Conservation (phyloP, 2,888 invertebrate species). For the Leucophora obtusa region DNA sequence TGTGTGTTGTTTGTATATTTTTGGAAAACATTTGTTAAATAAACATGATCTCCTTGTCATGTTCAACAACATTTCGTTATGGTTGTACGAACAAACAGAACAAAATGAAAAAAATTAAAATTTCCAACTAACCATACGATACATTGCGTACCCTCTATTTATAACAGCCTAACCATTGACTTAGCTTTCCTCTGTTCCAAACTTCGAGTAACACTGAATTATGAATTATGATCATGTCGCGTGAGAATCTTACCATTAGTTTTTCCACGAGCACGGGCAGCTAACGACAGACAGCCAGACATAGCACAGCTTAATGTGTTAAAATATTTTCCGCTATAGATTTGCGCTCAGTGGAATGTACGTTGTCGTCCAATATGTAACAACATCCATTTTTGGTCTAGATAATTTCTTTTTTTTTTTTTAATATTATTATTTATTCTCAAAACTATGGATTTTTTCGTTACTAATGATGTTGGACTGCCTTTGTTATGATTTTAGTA, state of each 20-base stretch:
- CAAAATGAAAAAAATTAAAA: slow-evolving; percentile 18
- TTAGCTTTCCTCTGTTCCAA: not conserved
- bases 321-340: slow-evolving; percentile 61
- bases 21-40: slow-evolving; percentile 63
- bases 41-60: slow-evolving; percentile 65
- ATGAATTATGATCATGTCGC: slow-evolving; percentile 65
- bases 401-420: slow-evolving; percentile 40
- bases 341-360: not conserved
- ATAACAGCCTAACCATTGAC: not conserved
- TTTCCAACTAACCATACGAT: not conserved
- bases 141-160: not conserved
- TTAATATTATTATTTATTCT: not conserved
- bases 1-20: slow-evolving; percentile 18
- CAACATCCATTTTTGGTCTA: slow-evolving; percentile 51
- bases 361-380: not conserved
- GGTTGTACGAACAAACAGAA: slow-evolving; percentile 55
- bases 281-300: not conserved
- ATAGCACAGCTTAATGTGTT: slow-evolving; percentile 46
- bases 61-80: slow-evolving; percentile 63
- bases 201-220: slow-evolving; percentile 46
- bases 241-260: slow-evolving; percentile 62
- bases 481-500: slow-evolving; percentile 38
- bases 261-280: slow-evolving; percentile 36
- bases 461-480: slow-evolving; percentile 51
- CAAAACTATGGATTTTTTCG: slow-evolving; percentile 41